phyloP scores from a whole-genome alignment of 2,113 vertebrate genomes.

The Heliornis fulica region DNA sequence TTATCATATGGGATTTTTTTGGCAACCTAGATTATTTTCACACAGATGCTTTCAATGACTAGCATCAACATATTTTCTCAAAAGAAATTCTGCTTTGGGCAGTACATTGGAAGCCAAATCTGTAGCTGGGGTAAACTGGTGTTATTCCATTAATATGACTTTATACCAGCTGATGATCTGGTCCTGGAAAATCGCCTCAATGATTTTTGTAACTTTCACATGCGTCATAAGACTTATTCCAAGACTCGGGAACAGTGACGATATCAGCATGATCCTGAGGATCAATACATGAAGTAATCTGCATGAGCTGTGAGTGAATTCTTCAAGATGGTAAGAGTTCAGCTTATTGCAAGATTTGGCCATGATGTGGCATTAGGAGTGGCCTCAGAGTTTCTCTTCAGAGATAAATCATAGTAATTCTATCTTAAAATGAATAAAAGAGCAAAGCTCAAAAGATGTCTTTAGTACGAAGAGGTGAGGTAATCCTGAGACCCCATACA shows the following conservation, averaged over 20 bases:
- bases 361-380: background rate
- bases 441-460: background rate
- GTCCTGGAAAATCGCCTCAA: background rate
- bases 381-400: background rate
- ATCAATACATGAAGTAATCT: background rate
- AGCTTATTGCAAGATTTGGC: background rate
- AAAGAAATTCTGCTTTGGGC: background rate
- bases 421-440: conserved; percentile 11
- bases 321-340: background rate
- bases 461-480: background rate
- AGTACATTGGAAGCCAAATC: background rate
- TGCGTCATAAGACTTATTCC: background rate
- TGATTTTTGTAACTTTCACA: background rate
- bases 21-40: background rate
- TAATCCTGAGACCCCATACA: background rate
- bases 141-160: background rate
- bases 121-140: background rate
- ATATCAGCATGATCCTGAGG: background rate
- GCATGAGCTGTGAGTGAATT: background rate
- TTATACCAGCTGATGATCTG: background rate
- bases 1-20: background rate
- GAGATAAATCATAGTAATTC: background rate
- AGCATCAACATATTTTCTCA: background rate
- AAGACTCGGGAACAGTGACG: background rate
- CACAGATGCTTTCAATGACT: background rate